Percentiles rank a stretch among this genome's conserved stretches.
phyloP scores from a whole-genome alignment of 1,140 invertebrate genomes.

The roundworm (Caenorhabditis elegans) region WBcel235 BX284604.4:5159501-5160000 shows the following conservation, averaged over 20 bases:
- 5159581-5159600: conserved; percentile 53
- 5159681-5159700: conserved; percentile 23
- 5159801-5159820: too few species aligned
- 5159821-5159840: too few species aligned
- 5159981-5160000: conserved; percentile 48
- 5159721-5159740: background rate
- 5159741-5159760: too few species aligned
- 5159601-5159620: conserved; percentile 55
- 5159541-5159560: conserved; percentile 49
- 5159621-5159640: conserved; percentile 58
- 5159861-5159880: conserved; percentile 51
- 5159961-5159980: conserved; percentile 57
- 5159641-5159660: conserved; percentile 56
- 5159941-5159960: conserved; percentile 64
- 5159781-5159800: too few species aligned
- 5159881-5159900: conserved; percentile 51
- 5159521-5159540: conserved; percentile 41
- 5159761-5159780: too few species aligned
- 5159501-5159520: background rate
- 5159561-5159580: conserved; percentile 58
- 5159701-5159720: conserved; percentile 54
- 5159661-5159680: conserved; percentile 56
- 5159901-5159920: conserved; percentile 54
- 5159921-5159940: conserved; percentile 57
- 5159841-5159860: conserved; percentile 50